phyloP scores from a whole-genome alignment of 1,140 invertebrate species.

The Metopolophium dirhodum region DNA sequence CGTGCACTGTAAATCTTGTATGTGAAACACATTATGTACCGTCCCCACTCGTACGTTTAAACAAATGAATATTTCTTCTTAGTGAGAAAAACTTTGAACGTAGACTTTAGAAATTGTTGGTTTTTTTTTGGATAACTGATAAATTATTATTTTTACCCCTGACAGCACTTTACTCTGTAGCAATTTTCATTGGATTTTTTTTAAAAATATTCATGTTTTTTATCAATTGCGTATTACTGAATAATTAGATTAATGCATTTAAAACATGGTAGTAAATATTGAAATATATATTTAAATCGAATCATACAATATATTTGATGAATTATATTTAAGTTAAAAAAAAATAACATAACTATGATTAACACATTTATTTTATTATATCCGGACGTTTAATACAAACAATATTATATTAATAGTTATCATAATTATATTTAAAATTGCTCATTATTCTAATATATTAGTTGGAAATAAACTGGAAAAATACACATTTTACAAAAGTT shows the following conservation, averaged over 20 bases:
- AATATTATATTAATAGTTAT: neutral
- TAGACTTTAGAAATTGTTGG: neutral
- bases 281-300: neutral
- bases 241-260: neutral
- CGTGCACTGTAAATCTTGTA: conserved; percentile 29
- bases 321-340: neutral
- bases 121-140: neutral
- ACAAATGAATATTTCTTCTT: conserved; percentile 30
- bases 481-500: neutral
- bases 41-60: neutral
- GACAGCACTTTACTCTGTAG: neutral
- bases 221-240: neutral
- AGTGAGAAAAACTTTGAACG: neutral
- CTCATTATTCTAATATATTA: neutral
- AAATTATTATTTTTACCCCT: neutral
- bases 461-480: neutral
- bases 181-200: neutral
- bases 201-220: neutral
- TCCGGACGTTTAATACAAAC: neutral
- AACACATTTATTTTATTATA: no score
- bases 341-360: neutral
- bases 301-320: neutral
- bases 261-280: neutral
- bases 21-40: neutral
- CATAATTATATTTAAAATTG: neutral